Base-by-base conservation (phyloP, 2,797 vertebrate species). In the Trematomus bernacchii region DNA sequence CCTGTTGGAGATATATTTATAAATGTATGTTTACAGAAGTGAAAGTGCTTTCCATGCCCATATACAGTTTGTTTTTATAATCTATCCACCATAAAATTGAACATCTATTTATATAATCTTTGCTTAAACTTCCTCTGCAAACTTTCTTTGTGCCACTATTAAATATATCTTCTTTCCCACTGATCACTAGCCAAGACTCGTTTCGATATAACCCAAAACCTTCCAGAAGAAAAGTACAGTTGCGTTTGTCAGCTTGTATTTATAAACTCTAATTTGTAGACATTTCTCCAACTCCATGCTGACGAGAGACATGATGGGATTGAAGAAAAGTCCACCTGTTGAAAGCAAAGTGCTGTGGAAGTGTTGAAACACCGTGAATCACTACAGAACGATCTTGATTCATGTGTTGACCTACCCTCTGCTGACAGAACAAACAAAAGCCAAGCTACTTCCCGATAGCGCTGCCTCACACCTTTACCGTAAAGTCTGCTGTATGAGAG, bases 1-100 rank as follows among this genome's bases (percentile, higher is more conserved):
- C 83, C 50, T 73, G 80, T 37, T 74, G 1, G 6, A 81, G 66
- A 82, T 85, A 81, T 82, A 80, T 76, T 66, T 77, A 40, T 84
- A 79, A 84, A 88, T 85, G 67, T 78, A 64, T 68, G 64, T 76
- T 83, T 68, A 76, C 46, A 66, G 23, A 86, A 70, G 71, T 81
- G 44, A 89, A 88, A 86, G 87, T 89, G 81, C 88, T 82, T 81
- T 74, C 75, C 64, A 82, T 85, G 71, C 75, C 71, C 61, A 66
- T 83, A 64, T 82, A 82, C 47, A 81, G 62, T 79, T 79, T 55
- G 57, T 84, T 76, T 37, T 70, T 73, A 76, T 71, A 73, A 80
- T 84, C 57, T 66, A 37, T 37, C 33, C 59, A 53, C 66, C 71
- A 62, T 79, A 73, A 85, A 85, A 66, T 75, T 33, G 77, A 76